Conservation (phyloP, 1,140 invertebrate genomes). For the Bombus confusus region DNA sequence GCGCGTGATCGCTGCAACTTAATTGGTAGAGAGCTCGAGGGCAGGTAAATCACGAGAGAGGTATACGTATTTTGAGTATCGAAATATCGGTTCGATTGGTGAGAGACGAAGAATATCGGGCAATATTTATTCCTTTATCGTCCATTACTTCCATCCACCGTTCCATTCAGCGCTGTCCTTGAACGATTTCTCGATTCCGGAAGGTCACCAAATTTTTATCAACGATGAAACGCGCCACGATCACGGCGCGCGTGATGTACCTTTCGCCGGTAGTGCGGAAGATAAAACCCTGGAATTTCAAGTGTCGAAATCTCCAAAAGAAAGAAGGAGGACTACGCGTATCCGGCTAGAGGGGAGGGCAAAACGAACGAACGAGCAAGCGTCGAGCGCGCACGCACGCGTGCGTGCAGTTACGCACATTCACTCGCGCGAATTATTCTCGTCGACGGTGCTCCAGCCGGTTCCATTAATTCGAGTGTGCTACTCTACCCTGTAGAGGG, state of each 20-base stretch:
- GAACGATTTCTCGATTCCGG: neutral
- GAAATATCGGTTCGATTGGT: neutral
- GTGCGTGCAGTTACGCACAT: constrained; percentile 46
- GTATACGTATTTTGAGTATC: neutral
- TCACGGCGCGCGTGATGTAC: constrained; percentile 25
- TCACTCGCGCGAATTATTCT: constrained; percentile 63
- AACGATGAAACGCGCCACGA: constrained; percentile 32
- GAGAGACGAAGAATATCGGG: neutral
- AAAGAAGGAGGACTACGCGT: neutral
- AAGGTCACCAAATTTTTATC: constrained; percentile 30
- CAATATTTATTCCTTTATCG: constrained; percentile 32
- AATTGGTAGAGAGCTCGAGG: neutral
- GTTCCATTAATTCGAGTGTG: constrained; percentile 70
- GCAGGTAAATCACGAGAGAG: neutral
- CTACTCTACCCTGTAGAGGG: constrained; percentile 57
- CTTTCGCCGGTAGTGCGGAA: constrained; percentile 16
- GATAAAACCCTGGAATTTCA: constrained; percentile 46
- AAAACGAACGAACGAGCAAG: neutral
- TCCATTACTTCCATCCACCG: neutral
- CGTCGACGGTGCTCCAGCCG: constrained; percentile 64
- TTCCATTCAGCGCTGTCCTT: neutral
- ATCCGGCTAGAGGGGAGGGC: neutral
- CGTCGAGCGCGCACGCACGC: constrained; percentile 29
- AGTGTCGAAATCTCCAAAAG: constrained; percentile 44
- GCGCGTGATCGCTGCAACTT: neutral